A percentile compares a stretch with the other conserved stretches of the same genome.
Conservation (phyloP, 2,113 vertebrate species). For the Thamnaconus septentrionalis region DNA sequence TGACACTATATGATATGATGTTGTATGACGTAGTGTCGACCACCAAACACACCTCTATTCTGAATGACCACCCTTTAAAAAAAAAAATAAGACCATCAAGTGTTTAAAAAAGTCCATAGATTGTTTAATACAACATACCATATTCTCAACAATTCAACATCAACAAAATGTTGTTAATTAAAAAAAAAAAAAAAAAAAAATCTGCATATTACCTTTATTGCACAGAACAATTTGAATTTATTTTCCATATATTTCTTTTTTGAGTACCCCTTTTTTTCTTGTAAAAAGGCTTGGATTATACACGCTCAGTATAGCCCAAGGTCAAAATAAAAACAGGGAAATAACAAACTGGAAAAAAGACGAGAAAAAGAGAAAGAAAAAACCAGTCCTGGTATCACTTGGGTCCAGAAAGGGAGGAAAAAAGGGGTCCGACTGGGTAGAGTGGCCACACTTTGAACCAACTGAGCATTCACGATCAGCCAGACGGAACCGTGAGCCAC, state of each 20-base stretch:
- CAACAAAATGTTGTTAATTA: conserved; percentile 79
- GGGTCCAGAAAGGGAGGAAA: conserved; percentile 42
- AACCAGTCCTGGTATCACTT: conserved; percentile 44
- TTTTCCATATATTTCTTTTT: conserved; percentile 76
- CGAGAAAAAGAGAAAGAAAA: conserved; percentile 41
- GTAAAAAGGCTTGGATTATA: conserved; percentile 77
- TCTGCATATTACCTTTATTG: conserved; percentile 84
- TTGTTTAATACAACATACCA: conserved; percentile 85
- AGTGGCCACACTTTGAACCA: conserved; percentile 73
- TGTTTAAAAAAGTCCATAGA: conserved; percentile 79
- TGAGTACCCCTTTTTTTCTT: conserved; percentile 66
- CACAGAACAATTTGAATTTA: conserved; percentile 82
- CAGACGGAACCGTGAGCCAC: conserved; percentile 64
- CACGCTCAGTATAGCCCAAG: conserved; percentile 72
- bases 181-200: conserved; percentile 72
- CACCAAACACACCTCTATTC: too few relatives aligned
- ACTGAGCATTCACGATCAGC: conserved; percentile 75
- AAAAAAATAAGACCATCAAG: conserved; percentile 56
- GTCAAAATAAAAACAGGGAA: conserved; percentile 50
- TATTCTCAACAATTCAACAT: conserved; percentile 83
- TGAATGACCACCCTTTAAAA: conserved; percentile 15
- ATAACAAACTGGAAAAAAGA: conserved; percentile 21
- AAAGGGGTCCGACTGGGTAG: conserved; percentile 39
- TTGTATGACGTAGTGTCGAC: too few relatives aligned
- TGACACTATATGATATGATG: too few relatives aligned